Percentiles rank a stretch among this genome's conserved stretches.
phyloP scores from a whole-genome alignment of 2,888 invertebrate genomes.

The Rhamphomyia laevipes region DNA sequence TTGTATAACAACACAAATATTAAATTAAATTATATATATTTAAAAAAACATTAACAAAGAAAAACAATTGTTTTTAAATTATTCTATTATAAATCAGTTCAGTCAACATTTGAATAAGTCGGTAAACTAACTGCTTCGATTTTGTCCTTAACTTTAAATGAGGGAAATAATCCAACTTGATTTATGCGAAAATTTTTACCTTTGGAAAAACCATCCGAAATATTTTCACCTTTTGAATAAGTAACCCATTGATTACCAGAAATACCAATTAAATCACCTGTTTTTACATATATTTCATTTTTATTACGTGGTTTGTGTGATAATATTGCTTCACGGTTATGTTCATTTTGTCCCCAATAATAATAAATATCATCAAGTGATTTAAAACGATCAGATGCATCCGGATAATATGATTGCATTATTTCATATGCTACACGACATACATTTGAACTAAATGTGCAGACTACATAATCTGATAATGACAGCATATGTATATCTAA shows the following conservation, averaged over 20 bases:
- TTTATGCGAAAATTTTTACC: slow-evolving; percentile 78
- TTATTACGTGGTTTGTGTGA: slow-evolving; percentile 49
- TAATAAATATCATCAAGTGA: slow-evolving; percentile 99
- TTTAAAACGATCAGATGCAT: too few relatives aligned
- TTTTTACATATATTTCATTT: slow-evolving; percentile 57
- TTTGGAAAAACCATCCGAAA: slow-evolving; percentile 89
- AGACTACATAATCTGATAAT: too few relatives aligned
- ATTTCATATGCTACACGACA: too few relatives aligned
- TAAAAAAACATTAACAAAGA: background rate
- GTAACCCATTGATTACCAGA: slow-evolving; percentile 98
- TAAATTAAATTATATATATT: background rate
- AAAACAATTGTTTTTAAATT: background rate
- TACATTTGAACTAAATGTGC: too few relatives aligned
- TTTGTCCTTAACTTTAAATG: slow-evolving; percentile 73
- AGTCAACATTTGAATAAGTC: too few relatives aligned
- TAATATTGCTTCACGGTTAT: slow-evolving; percentile 66
- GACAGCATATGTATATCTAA: slow-evolving; percentile 90
- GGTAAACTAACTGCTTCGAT: slow-evolving; percentile 65
- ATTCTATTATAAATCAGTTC: too few relatives aligned
- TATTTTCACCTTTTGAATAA: too few relatives aligned
- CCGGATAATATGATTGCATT: too few relatives aligned
- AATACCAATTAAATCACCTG: slow-evolving; percentile 77
- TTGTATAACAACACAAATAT: background rate
- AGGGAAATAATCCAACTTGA: slow-evolving; percentile 61
- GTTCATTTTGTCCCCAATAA: slow-evolving; percentile 91